Percentiles rank a stretch among this genome's conserved stretches.
phyloP scores from a whole-genome alignment of 1,140 invertebrate genomes.

The Papilio polyxenes region DNA sequence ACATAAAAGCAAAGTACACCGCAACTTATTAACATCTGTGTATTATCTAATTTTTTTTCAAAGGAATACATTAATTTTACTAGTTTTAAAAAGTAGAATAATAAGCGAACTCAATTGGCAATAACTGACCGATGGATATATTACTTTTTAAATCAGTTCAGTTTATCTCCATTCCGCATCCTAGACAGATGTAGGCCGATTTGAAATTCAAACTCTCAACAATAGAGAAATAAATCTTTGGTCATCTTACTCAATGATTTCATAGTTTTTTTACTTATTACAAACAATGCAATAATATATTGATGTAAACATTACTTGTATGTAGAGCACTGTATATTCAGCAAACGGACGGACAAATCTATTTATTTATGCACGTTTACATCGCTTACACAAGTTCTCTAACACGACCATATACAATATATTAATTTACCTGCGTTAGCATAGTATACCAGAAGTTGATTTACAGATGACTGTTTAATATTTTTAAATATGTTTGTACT shows the following conservation, averaged over 20 bases:
- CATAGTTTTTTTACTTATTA: background rate
- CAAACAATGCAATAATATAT: background rate
- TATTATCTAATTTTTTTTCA: background rate
- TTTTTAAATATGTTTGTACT: too few species aligned
- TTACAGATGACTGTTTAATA: background rate
- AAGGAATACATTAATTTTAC: background rate
- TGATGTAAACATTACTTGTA: background rate
- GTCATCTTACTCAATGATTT: background rate
- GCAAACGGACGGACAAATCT: background rate
- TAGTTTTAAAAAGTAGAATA: background rate
- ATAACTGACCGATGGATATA: background rate
- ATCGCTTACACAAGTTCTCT: constrained; percentile 10
- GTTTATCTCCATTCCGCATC: background rate
- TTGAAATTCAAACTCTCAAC: background rate
- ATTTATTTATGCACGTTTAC: background rate
- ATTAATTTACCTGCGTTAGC: background rate
- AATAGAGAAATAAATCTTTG: background rate
- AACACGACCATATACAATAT: background rate
- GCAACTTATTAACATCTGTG: background rate
- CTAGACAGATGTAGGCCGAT: too few species aligned
- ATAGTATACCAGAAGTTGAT: background rate
- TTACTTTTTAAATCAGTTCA: background rate
- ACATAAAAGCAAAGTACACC: background rate
- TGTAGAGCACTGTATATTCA: background rate
- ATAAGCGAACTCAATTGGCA: background rate